These are phyloP conservation scores for Chaetodon trifascialis DNA, from an alignment of 2,113 vertebrate species.

Conservation along the genomic window DNA sequence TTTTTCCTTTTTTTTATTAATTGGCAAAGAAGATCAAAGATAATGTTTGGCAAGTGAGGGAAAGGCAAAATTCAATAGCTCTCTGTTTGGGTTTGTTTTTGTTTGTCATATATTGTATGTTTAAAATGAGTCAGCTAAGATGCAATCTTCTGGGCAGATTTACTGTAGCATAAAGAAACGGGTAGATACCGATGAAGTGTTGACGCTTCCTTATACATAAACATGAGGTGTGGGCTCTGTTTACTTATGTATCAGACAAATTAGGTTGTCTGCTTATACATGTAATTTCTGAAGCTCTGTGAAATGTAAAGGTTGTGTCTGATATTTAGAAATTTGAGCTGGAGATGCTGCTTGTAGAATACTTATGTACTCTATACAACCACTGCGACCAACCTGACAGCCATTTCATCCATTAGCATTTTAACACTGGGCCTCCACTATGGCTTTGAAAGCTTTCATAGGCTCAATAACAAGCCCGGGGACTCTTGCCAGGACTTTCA, in stretches of 20 bases:
- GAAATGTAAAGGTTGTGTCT: background rate
- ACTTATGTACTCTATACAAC: background rate
- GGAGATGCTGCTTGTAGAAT: conserved; percentile 1
- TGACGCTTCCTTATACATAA: conserved; percentile 11
- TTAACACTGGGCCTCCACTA: background rate
- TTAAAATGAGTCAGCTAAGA: conserved; percentile 7
- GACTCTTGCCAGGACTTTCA: conserved; percentile 27
- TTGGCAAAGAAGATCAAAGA: conserved; percentile 48
- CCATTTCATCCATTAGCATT: background rate
- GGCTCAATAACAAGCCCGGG: background rate
- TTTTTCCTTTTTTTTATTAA: conserved; percentile 25
- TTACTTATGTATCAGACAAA: conserved; percentile 12
- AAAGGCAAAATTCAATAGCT: conserved; percentile 1
- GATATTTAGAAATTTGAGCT: background rate
- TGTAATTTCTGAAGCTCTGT: background rate
- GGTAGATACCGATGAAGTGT: background rate
- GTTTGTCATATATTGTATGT: background rate
- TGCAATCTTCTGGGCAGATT: conserved; percentile 5
- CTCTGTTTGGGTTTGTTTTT: background rate
- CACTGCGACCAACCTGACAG: background rate
- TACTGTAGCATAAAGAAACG: background rate
- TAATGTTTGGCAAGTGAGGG: conserved; percentile 36
- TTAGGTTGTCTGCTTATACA: background rate
- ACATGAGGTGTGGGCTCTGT: conserved; percentile 10
- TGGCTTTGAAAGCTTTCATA: conserved; percentile 19